Evolutionary conservation across 2,797 vertebrate species (phyloP).

Genomic region (Gymnocypris eckloni): DNA sequence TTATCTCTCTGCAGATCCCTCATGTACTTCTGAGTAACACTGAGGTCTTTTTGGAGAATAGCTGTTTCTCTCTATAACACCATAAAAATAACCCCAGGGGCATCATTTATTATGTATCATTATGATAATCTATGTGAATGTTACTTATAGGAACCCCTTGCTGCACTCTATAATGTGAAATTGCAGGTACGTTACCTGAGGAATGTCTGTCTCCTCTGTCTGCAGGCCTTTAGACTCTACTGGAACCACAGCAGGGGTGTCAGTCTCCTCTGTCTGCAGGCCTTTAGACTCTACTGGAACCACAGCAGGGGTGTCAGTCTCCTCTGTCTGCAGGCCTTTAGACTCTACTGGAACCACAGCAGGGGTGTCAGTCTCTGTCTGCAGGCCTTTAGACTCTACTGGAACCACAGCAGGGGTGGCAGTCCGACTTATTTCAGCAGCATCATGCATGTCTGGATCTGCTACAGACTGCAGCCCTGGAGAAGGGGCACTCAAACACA

Average conservation of each 20-base stretch:
- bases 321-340: slow-evolving; percentile 71
- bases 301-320: slow-evolving; percentile 8
- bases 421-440: neutral
- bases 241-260: neutral
- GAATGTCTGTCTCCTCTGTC: slow-evolving; percentile 60
- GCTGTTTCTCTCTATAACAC: slow-evolving; percentile 55
- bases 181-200: slow-evolving; percentile 64
- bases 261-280: slow-evolving; percentile 68
- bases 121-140: neutral
- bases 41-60: slow-evolving; percentile 66
- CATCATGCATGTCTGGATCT: neutral
- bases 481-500: slow-evolving; percentile 36
- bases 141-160: neutral
- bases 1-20: slow-evolving; percentile 77
- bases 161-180: neutral
- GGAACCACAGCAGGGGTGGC: slow-evolving; percentile 1
- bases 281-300: slow-evolving; percentile 55
- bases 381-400: slow-evolving; percentile 66
- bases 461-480: slow-evolving; percentile 17
- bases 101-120: neutral
- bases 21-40: slow-evolving; percentile 58
- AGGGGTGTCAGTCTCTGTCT: slow-evolving; percentile 60
- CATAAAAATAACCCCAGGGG: neutral
- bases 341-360: slow-evolving; percentile 48
- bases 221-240: slow-evolving; percentile 68